Evolutionary conservation across 2,888 invertebrate genomes (phyloP), one percentile per base, ranked within the genome.

Genomic region (Anticlea derivata): DNA sequence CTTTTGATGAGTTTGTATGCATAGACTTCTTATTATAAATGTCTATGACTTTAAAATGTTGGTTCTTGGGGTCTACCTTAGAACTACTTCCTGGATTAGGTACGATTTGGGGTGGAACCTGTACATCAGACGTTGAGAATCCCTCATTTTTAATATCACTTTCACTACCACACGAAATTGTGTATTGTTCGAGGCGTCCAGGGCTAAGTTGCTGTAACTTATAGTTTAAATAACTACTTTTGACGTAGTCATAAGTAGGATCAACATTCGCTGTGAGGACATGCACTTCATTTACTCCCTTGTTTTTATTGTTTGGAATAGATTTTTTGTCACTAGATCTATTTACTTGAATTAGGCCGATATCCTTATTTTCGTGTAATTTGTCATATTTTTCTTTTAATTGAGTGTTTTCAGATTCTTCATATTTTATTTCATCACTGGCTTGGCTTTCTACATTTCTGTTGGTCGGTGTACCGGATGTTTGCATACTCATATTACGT

Each of bases 141-240:
- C 1, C 31, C 11, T 40, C 23, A 17, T 11, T 31, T 20, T 7
- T 35, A 7, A 30, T 27, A 23, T 65, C 53, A 47, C 50, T 60
- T n/a, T 52, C 65, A 31, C 53, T 64, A 7, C 55, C 12, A 20
- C 58, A 38, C 7, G 78, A 64, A 54, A 84, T 73, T 4, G 85
- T 83, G 59, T 69, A 65, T 37, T 78, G 76, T 61, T 87, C 80
- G 30, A 85, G 49, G 33, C 54, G 69, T 11, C 81, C 72, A 10
- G 59, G 60, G 35, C 75, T 65, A 6, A 87, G 66, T 44, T 65
- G 63, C 55, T 80, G 75, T 37, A 80, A 61, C 73, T 86, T 87
- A 55, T 82, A 77, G 60, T 76, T 73, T 13, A 76, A 55, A 58
- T 86, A 85, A 45, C 59, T 70, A 48, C 46, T 79, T 69, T 59